Conservation (phyloP, 2,888 invertebrate genomes). For the Enoplolaimus lenunculus region DNA sequence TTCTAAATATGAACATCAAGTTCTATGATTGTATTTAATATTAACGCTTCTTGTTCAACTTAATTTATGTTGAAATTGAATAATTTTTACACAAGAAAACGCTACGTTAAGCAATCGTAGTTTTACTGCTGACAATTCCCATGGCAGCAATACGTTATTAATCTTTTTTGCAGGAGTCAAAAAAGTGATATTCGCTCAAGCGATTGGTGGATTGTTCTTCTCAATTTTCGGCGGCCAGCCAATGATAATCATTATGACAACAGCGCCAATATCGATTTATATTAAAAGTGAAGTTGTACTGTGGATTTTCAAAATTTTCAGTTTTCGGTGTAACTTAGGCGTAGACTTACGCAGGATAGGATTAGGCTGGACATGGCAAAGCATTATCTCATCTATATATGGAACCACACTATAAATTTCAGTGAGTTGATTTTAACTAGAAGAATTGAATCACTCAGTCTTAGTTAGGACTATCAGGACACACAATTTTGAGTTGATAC, state of each 20-base stretch:
- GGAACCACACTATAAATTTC: too few species aligned
- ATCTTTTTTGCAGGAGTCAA: conserved; percentile 40
- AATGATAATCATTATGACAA: conserved; percentile 50
- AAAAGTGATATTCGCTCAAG: conserved; percentile 48
- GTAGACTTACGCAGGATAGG: too few species aligned
- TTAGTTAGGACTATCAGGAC: too few species aligned
- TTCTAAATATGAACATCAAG: too few species aligned
- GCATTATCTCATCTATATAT: too few species aligned
- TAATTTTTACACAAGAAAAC: background rate
- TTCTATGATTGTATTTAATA: background rate
- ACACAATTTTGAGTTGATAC: too few species aligned
- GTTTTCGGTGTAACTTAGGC: too few species aligned
- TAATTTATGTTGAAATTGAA: background rate
- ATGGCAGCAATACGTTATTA: background rate
- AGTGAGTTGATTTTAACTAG: too few species aligned
- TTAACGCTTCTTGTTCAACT: background rate
- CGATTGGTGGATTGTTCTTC: conserved; percentile 50
- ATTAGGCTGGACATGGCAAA: too few species aligned
- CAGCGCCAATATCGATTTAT: conserved; percentile 51
- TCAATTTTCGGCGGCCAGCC: conserved; percentile 51
- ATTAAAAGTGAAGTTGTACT: conserved; percentile 46
- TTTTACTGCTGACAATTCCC: background rate
- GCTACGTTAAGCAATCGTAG: background rate
- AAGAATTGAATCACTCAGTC: too few species aligned
- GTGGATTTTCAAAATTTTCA: background rate